These are phyloP conservation scores for Cephalotes varians DNA, from an alignment of 2,888 invertebrate genomes.

Conservation along the genomic window DNA sequence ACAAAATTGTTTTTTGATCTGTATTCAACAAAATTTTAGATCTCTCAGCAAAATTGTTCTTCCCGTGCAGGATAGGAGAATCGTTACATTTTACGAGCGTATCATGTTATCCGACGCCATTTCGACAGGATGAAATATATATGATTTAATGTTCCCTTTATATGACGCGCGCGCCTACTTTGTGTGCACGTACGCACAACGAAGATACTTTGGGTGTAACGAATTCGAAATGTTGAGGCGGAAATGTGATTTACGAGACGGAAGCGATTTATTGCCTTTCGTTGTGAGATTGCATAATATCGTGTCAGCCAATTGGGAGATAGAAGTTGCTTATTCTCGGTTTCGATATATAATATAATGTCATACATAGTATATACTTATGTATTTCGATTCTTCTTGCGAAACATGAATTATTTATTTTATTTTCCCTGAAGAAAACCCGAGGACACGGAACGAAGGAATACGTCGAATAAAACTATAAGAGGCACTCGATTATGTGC, in stretches of 20 bases:
- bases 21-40: no score
- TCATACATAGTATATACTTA: neutral
- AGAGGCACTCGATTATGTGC: conserved; percentile 2
- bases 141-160: conserved; percentile 41
- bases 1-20: no score
- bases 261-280: conserved; percentile 48
- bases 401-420: neutral
- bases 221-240: conserved; percentile 34
- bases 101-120: conserved; percentile 21
- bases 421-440: neutral
- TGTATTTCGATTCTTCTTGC: neutral
- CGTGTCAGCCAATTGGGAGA: conserved; percentile 40
- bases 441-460: neutral
- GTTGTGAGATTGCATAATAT: conserved; percentile 40
- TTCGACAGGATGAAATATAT: conserved; percentile 17
- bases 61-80: conserved; percentile 31
- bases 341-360: no score
- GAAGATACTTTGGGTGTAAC: conserved; percentile 31
- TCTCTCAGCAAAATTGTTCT: no score
- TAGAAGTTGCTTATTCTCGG: conserved; percentile 27
- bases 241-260: conserved; percentile 51
- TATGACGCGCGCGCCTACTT: neutral
- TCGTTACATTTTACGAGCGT: neutral
- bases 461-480: conserved; percentile 10
- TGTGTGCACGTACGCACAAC: neutral